Evolutionary conservation across 2,888 invertebrate genomes (phyloP).

Genomic region (Drosophila dives): DNA sequence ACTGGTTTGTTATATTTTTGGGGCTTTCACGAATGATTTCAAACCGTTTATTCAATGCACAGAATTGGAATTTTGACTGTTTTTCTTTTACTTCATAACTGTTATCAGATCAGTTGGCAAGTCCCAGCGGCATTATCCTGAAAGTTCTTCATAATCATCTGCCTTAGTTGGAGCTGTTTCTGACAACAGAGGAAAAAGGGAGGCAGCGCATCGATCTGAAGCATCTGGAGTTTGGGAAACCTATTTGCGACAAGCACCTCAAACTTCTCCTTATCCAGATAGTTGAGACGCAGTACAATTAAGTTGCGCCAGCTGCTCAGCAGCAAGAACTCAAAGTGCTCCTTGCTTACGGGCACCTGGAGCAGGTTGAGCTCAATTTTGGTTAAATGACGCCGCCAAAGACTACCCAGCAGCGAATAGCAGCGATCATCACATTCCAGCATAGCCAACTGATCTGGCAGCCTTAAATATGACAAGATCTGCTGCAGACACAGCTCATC

Average conservation of each 20-base stretch:
- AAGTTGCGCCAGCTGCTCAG: slow-evolving; percentile 24
- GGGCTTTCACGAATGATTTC: neutral
- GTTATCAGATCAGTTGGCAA: slow-evolving; percentile 23
- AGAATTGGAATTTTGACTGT: neutral
- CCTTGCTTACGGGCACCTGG: slow-evolving; percentile 40
- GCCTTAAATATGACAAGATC: slow-evolving; percentile 43
- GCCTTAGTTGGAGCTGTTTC: slow-evolving; percentile 37
- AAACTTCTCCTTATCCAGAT: slow-evolving; percentile 52
- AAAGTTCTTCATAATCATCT: slow-evolving; percentile 8
- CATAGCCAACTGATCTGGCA: slow-evolving; percentile 66
- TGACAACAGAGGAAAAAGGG: slow-evolving; percentile 56
- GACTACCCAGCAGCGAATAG: slow-evolving; percentile 41
- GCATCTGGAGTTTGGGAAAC: slow-evolving; percentile 58
- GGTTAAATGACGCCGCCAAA: slow-evolving; percentile 56
- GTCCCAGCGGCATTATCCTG: neutral
- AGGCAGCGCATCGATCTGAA: slow-evolving; percentile 63
- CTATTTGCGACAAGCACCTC: slow-evolving; percentile 31
- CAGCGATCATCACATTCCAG: slow-evolving; percentile 54
- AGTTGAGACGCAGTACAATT: slow-evolving; percentile 39
- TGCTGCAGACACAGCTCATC: slow-evolving; percentile 64
- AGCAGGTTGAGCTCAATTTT: slow-evolving; percentile 57
- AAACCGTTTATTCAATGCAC: neutral
- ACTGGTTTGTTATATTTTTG: neutral
- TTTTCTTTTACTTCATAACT: neutral
- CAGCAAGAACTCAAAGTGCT: slow-evolving; percentile 50